Percentiles rank a stretch among this genome's conserved stretches.
Conservation (phyloP, 30 jellyfish, hydroid and myxozoan species). For the Aurelia sp. region DNA sequence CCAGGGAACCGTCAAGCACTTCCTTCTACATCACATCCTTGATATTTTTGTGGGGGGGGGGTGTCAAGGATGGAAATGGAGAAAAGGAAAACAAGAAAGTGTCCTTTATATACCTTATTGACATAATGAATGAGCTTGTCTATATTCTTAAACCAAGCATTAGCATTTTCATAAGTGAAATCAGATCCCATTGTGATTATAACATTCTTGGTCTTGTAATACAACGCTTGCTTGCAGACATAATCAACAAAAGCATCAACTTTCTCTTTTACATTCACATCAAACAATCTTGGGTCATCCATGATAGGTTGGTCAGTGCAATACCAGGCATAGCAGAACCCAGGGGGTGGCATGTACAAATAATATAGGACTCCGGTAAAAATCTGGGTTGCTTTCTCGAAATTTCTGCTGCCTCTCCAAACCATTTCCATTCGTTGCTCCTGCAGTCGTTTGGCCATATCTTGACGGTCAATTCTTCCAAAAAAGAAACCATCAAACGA, state of each 20-base stretch:
- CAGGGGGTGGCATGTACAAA: constrained; percentile 94
- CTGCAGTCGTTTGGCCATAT: constrained; percentile 75
- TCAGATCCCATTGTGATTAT: constrained; percentile 97
- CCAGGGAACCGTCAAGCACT: too few species aligned
- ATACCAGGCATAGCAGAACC: constrained; percentile 92
- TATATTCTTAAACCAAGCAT: constrained; percentile 89
- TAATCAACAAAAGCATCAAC: constrained; percentile 90
- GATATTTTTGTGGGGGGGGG: too few species aligned
- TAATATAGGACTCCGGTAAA: constrained; percentile 97
- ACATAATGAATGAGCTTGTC: constrained; percentile 92
- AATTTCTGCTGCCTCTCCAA: constrained; percentile 98
- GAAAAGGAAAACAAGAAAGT: too few species aligned
- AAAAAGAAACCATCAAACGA: constrained; percentile 98
- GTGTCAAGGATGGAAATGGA: too few species aligned
- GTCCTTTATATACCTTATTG: constrained; percentile 68
- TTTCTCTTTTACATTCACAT: constrained; percentile 88
- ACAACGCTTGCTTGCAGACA: constrained; percentile 94
- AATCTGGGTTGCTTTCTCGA: constrained; percentile 76
- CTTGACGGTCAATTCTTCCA: constrained; percentile 96
- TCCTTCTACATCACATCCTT: too few species aligned
- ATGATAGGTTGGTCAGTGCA: constrained; percentile 95
- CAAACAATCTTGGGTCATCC: constrained; percentile 91
- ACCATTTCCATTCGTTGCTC: constrained; percentile 98
- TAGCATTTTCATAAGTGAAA: constrained; percentile 94
- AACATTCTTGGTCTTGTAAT: constrained; percentile 82